phyloP scores from a whole-genome alignment of 2,888 invertebrate genomes.

The Pristionchus arcanus region DNA sequence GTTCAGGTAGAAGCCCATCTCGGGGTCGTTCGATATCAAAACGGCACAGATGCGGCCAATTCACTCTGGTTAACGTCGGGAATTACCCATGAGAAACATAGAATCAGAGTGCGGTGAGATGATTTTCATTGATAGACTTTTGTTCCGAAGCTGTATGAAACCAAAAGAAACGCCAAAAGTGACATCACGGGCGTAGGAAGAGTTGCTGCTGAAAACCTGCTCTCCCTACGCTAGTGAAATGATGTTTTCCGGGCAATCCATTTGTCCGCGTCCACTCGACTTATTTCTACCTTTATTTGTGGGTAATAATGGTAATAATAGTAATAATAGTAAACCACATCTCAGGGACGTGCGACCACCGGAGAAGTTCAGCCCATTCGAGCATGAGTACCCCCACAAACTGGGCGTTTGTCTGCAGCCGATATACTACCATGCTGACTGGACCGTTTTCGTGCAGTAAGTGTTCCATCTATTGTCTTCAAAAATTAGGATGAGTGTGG shows the following conservation, averaged over 20 bases:
- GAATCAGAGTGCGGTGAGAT: constrained; percentile 29
- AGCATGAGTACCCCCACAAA: constrained; percentile 60
- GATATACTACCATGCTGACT: constrained; percentile 69
- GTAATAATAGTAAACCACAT: no score
- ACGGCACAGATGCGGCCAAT: not conserved
- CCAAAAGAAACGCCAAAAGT: no score
- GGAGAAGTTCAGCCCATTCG: not conserved
- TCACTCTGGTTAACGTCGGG: constrained; percentile 19
- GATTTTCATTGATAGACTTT: not conserved
- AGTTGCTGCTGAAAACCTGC: no score
- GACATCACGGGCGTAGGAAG: no score
- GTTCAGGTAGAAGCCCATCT: constrained; percentile 31
- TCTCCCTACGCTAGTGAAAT: no score
- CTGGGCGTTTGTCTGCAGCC: constrained; percentile 72
- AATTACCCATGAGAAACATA: not conserved
- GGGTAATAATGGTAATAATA: no score
- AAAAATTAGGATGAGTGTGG: no score
- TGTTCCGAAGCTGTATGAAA: no score
- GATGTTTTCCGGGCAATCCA: no score
- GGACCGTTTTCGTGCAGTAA: constrained; percentile 64
- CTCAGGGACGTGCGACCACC: constrained; percentile 16
- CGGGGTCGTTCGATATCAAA: constrained; percentile 54
- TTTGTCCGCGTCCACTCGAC: no score
- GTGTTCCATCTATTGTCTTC: no score
- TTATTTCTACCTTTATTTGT: no score